Evolutionary conservation across 2,888 invertebrate species (phyloP).

Genomic region (Phengaris alcon): DNA sequence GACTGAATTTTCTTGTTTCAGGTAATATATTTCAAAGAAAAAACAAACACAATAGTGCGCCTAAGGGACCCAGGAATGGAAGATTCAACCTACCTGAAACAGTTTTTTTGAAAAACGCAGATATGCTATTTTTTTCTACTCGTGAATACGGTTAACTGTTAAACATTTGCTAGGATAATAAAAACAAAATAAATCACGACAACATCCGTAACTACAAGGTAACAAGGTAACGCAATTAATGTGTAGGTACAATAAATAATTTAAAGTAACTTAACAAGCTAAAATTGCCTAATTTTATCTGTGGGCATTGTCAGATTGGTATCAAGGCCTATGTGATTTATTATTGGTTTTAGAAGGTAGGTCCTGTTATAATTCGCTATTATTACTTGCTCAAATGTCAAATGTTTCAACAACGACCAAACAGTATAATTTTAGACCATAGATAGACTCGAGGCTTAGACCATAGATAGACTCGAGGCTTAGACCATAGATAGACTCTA

Average conservation of each 20-base stretch:
- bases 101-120: too few relatives aligned
- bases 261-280: neutral
- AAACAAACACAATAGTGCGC: too few relatives aligned
- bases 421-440: slow-evolving; percentile 18
- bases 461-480: neutral
- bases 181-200: too few relatives aligned
- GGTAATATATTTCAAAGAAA: neutral
- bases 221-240: too few relatives aligned
- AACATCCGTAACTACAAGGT: too few relatives aligned
- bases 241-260: neutral
- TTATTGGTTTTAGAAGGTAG: slow-evolving; percentile 31
- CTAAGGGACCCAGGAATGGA: too few relatives aligned
- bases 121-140: too few relatives aligned
- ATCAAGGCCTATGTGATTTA: slow-evolving; percentile 35
- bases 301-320: slow-evolving; percentile 32
- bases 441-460: neutral
- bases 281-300: slow-evolving; percentile 10
- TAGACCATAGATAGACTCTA: neutral
- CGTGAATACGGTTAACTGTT: too few relatives aligned
- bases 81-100: too few relatives aligned
- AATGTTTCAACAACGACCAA: neutral
- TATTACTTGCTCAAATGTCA: slow-evolving; percentile 33
- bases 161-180: too few relatives aligned
- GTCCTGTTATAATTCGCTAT: slow-evolving; percentile 34
- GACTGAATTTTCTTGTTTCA: neutral